These are phyloP conservation scores for Tenrec ecaudatus DNA, from an alignment of 2,113 vertebrate genomes.

Conservation along the genomic window DNA sequence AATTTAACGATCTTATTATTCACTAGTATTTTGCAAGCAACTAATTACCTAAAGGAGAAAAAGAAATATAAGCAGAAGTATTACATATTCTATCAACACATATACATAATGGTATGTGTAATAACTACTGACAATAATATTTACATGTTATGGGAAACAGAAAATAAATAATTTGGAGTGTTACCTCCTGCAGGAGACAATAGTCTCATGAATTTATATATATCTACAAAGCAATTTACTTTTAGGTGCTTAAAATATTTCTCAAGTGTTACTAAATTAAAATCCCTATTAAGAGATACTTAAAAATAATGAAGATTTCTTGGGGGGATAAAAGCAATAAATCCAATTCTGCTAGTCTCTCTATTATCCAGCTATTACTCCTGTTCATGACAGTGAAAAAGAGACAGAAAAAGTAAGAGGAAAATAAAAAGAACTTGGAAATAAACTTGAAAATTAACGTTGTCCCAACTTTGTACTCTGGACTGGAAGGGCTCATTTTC, in stretches of 20 bases:
- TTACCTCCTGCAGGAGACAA: slow-evolving; percentile 17
- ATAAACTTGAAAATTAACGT: not conserved
- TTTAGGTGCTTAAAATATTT: slow-evolving; percentile 46
- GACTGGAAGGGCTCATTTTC: not conserved
- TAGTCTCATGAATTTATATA: slow-evolving; percentile 31
- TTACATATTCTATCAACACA: not conserved
- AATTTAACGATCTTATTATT: not conserved
- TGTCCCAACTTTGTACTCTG: not conserved
- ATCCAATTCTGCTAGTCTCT: not conserved
- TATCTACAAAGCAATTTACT: not conserved
- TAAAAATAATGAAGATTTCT: not conserved
- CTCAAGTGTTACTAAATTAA: slow-evolving; percentile 49
- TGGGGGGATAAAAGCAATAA: not conserved
- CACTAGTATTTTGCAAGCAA: not conserved
- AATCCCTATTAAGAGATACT: slow-evolving; percentile 30
- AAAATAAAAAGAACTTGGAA: not conserved
- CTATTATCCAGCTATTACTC: not conserved
- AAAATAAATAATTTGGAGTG: slow-evolving; percentile 57
- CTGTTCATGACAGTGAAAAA: not conserved
- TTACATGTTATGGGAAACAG: slow-evolving; percentile 24
- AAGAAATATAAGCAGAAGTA: not conserved
- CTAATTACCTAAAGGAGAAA: slow-evolving; percentile 32
- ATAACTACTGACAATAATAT: slow-evolving; percentile 12
- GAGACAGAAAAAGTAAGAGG: not conserved
- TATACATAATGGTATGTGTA: not conserved